phyloP scores from a whole-genome alignment of 2,797 vertebrate genomes.

The Macropus fuliginosus region DNA sequence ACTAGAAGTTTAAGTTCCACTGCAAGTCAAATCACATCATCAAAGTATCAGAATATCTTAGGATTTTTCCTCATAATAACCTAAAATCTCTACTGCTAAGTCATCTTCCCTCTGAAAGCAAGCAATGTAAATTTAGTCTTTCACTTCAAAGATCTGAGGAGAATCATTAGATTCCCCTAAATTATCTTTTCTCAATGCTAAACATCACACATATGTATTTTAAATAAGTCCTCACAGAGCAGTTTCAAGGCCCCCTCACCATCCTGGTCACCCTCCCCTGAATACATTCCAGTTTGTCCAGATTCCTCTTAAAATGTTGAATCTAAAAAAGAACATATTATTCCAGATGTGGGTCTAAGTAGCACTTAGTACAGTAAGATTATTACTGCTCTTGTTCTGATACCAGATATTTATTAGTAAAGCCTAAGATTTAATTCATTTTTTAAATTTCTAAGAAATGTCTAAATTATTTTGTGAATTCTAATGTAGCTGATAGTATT shows the following conservation, averaged over 20 bases:
- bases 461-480: conserved; percentile 38
- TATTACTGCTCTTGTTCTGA: neutral
- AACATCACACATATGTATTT: neutral
- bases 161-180: neutral
- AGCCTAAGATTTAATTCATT: neutral
- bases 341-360: neutral
- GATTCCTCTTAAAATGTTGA: neutral
- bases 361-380: neutral
- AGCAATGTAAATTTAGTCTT: neutral
- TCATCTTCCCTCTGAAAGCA: neutral
- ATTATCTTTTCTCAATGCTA: neutral
- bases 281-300: neutral
- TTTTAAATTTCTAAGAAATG: neutral
- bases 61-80: neutral
- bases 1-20: conserved; percentile 18
- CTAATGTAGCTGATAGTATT: neutral
- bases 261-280: neutral
- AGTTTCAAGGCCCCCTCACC: neutral
- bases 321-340: neutral
- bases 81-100: neutral
- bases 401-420: neutral
- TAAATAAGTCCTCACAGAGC: neutral
- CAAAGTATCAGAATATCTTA: conserved; percentile 7
- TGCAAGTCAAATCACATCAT: conserved; percentile 8
- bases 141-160: neutral